Conservation (phyloP, 2,113 vertebrate species). For the Felis catus region DNA sequence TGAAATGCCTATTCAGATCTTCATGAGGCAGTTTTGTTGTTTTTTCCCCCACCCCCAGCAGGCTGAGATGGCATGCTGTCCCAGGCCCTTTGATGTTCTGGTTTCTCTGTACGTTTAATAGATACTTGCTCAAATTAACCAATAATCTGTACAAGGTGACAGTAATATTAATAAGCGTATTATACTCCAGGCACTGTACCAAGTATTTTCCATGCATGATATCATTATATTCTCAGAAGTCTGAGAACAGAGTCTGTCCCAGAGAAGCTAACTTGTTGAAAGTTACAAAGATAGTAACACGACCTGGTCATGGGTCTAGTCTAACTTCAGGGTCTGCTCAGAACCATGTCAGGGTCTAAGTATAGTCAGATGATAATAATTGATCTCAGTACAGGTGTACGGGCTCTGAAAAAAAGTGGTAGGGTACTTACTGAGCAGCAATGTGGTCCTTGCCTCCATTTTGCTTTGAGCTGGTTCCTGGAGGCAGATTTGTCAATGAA, state of each 20-base stretch:
- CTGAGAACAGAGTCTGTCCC: not conserved
- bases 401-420: not conserved
- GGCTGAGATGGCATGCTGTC: not conserved
- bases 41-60: not conserved
- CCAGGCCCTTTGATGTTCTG: not conserved
- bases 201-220: not conserved
- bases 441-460: not conserved
- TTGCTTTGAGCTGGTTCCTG: not conserved
- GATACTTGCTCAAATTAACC: not conserved
- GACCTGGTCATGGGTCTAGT: not conserved
- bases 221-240: not conserved
- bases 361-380: not conserved
- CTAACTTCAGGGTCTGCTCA: not conserved
- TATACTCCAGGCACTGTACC: not conserved
- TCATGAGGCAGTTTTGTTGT: not conserved
- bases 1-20: not conserved
- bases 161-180: not conserved
- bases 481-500: not conserved
- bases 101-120: not conserved
- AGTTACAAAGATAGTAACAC: not conserved
- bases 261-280: conserved; percentile 12
- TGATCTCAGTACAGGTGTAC: not conserved
- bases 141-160: not conserved
- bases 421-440: not conserved
- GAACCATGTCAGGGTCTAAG: not conserved